Conservation (phyloP, 2,113 vertebrate genomes). For the Eolophus roseicapilla region DNA sequence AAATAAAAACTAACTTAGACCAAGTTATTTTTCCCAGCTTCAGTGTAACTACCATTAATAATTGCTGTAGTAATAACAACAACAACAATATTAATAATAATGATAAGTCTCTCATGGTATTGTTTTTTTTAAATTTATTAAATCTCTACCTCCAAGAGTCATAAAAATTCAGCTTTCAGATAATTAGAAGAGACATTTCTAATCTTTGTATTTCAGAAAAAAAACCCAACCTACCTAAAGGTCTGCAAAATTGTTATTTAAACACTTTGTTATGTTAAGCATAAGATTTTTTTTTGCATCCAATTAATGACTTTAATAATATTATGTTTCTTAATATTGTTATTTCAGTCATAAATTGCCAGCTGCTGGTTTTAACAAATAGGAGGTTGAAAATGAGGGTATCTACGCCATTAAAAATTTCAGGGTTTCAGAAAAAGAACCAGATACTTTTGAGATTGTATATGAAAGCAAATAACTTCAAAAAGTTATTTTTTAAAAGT, state of each 20-base stretch:
- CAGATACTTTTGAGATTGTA: background rate
- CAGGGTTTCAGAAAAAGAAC: background rate
- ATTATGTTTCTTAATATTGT: background rate
- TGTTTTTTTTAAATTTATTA: background rate
- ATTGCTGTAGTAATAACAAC: background rate
- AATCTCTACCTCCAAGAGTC: background rate
- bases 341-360: background rate
- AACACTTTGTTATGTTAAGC: background rate
- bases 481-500: slow-evolving; percentile 28
- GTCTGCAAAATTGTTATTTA: background rate
- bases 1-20: background rate
- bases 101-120: background rate
- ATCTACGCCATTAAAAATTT: background rate
- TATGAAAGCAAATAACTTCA: slow-evolving; percentile 16
- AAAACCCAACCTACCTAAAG: background rate
- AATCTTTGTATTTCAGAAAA: background rate
- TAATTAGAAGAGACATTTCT: background rate
- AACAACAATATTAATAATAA: background rate
- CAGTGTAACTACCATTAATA: background rate
- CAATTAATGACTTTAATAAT: background rate
- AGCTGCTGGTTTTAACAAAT: background rate
- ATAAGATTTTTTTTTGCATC: background rate
- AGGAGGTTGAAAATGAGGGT: background rate
- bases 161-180: background rate
- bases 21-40: background rate